These are phyloP conservation scores for Sialis lutaria DNA, from an alignment of 2,888 invertebrate genomes.

Conservation along the genomic window DNA sequence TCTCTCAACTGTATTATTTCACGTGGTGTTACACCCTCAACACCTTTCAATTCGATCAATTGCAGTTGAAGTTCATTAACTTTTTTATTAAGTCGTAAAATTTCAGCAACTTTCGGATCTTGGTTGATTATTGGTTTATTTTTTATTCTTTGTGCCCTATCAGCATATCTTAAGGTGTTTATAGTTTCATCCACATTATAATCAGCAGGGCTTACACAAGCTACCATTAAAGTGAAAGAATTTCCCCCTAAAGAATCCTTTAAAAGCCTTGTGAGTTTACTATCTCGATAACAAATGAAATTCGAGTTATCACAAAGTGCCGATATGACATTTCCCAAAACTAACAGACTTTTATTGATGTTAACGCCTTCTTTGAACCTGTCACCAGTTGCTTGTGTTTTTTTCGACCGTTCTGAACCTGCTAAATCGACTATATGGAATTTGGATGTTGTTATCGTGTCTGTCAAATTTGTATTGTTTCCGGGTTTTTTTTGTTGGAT, in stretches of 20 bases:
- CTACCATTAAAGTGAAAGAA: slow-evolving; percentile 86
- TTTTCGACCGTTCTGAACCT: slow-evolving; percentile 79
- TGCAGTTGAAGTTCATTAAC: slow-evolving; percentile 53
- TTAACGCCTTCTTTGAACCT: slow-evolving; percentile 79
- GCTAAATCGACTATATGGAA: slow-evolving; percentile 86
- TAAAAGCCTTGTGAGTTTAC: slow-evolving; percentile 75
- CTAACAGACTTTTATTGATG: slow-evolving; percentile 81
- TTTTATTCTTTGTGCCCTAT: slow-evolving; percentile 69
- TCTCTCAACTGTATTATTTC: background rate
- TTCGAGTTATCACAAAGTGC: slow-evolving; percentile 57
- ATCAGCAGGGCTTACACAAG: slow-evolving; percentile 86
- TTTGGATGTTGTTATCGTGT: slow-evolving; percentile 56
- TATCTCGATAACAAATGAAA: slow-evolving; percentile 81
- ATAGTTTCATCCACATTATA: slow-evolving; percentile 76
- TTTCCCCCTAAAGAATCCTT: slow-evolving; percentile 96
- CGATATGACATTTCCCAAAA: slow-evolving; percentile 87
- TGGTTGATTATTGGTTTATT: slow-evolving; percentile 80
- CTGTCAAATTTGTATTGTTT: slow-evolving; percentile 29
- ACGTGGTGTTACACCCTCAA: slow-evolving; percentile 17
- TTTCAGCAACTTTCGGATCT: slow-evolving; percentile 66
- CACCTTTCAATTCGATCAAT: slow-evolving; percentile 31
- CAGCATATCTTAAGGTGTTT: slow-evolving; percentile 78
- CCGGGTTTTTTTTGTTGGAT: slow-evolving; percentile 40
- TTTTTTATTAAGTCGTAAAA: slow-evolving; percentile 51
- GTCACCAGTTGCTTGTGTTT: slow-evolving; percentile 77